Evolutionary conservation across 2,888 invertebrate genomes (phyloP).

Genomic region (Andrena haemorrhoa): DNA sequence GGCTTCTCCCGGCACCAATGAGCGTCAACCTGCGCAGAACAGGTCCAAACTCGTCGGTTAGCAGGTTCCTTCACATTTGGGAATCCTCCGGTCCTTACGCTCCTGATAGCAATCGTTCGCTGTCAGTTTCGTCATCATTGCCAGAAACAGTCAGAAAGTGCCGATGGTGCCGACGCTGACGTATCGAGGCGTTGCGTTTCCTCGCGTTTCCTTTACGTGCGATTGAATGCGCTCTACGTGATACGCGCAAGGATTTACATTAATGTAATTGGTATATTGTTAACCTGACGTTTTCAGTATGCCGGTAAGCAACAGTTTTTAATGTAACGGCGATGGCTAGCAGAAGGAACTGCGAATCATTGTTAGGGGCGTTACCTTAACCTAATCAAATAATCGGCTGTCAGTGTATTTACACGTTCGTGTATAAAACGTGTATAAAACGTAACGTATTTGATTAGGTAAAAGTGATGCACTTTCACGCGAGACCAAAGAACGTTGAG

Average conservation of each 20-base stretch:
- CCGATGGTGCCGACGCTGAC: too few species aligned
- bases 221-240: background rate
- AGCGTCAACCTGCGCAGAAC: too few species aligned
- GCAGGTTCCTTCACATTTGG: too few species aligned
- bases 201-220: background rate
- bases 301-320: slow-evolving; percentile 61
- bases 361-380: slow-evolving; percentile 47
- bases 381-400: background rate
- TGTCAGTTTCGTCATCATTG: too few species aligned
- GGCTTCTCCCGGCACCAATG: too few species aligned
- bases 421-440: too few species aligned
- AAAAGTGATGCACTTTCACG: background rate
- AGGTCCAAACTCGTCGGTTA: too few species aligned
- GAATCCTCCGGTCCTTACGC: too few species aligned
- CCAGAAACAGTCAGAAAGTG: too few species aligned
- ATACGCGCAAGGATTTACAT: background rate
- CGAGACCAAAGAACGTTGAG: too few species aligned
- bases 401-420: background rate
- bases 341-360: background rate
- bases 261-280: background rate
- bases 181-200: too few species aligned
- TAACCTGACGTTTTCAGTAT: slow-evolving; percentile 20
- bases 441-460: background rate
- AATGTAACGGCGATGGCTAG: background rate
- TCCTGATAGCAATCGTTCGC: too few species aligned